Evolutionary conservation across 1,140 invertebrate species (phyloP).

Genomic region (Pygmarrhopalites habei): DNA sequence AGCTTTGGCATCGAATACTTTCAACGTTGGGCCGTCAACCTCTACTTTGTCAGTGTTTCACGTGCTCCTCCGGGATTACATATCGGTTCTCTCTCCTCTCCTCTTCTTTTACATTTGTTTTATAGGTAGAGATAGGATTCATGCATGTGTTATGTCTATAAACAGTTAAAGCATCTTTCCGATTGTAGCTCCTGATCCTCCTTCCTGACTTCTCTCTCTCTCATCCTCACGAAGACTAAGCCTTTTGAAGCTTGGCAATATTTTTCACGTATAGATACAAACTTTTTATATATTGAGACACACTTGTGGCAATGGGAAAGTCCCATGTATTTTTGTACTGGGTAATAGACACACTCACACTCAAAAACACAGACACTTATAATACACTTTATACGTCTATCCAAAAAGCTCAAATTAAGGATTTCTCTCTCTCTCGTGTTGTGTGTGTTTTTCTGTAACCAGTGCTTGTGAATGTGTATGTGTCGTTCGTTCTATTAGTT

Average conservation of each 20-base stretch:
- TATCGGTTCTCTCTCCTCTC: not conserved
- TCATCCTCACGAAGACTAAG: not conserved
- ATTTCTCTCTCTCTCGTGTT: too few relatives aligned
- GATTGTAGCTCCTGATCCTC: not conserved
- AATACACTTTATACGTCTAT: too few relatives aligned
- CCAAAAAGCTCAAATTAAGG: too few relatives aligned
- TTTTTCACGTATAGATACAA: not conserved
- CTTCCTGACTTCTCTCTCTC: too few relatives aligned
- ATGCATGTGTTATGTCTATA: not conserved
- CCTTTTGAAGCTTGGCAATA: conserved; percentile 2
- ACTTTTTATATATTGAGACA: too few relatives aligned
- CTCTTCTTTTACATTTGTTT: conserved; percentile 10
- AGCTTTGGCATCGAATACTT: conserved; percentile 5
- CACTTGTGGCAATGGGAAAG: too few relatives aligned
- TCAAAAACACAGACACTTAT: too few relatives aligned
- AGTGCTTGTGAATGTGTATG: too few relatives aligned
- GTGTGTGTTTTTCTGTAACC: too few relatives aligned
- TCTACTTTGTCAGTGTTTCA: conserved; percentile 16
- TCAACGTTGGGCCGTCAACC: conserved; percentile 7
- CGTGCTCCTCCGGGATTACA: conserved; percentile 9
- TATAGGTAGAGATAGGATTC: not conserved
- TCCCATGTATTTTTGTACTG: too few relatives aligned
- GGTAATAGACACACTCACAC: too few relatives aligned
- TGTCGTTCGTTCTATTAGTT: too few relatives aligned
- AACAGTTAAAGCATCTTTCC: not conserved